phyloP scores from a whole-genome alignment of 2,888 invertebrate species.

The Pterostichus madidus region DNA sequence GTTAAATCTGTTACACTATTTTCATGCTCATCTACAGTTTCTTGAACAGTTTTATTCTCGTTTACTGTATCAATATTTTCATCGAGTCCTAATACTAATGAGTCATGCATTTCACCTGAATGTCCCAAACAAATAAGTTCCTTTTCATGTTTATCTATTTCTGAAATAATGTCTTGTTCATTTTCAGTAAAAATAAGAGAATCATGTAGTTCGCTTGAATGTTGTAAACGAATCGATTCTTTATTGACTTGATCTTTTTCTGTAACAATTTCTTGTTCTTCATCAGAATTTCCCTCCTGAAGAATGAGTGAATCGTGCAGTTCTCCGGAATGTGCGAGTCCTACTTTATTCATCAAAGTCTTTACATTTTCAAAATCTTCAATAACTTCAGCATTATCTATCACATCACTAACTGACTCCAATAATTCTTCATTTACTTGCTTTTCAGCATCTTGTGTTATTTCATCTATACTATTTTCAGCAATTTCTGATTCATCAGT shows the following conservation, averaged over 20 bases:
- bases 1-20: constrained; percentile 6
- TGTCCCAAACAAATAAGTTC: constrained; percentile 4
- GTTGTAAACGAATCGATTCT: constrained; percentile 12
- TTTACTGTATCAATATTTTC: not conserved
- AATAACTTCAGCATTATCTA: constrained; percentile 3
- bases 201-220: constrained; percentile 50
- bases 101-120: constrained; percentile 59
- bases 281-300: constrained; percentile 1
- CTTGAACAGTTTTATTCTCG: not conserved
- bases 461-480: constrained; percentile 42
- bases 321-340: constrained; percentile 29
- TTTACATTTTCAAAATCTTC: not conserved
- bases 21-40: not conserved
- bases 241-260: not conserved
- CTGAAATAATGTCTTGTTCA: constrained; percentile 2
- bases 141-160: not conserved
- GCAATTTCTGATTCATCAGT: no score
- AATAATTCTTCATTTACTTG: not conserved
- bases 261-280: not conserved
- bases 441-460: constrained; percentile 12
- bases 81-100: constrained; percentile 5
- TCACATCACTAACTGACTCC: not conserved
- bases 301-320: constrained; percentile 9
- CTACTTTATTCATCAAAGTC: constrained; percentile 22
- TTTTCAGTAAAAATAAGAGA: constrained; percentile 15